A percentile compares a stretch with the other conserved stretches of the same genome.
Evolutionary conservation across 2,797 vertebrate genomes (phyloP).

Genomic region (Uromys caudimaculatus): DNA sequence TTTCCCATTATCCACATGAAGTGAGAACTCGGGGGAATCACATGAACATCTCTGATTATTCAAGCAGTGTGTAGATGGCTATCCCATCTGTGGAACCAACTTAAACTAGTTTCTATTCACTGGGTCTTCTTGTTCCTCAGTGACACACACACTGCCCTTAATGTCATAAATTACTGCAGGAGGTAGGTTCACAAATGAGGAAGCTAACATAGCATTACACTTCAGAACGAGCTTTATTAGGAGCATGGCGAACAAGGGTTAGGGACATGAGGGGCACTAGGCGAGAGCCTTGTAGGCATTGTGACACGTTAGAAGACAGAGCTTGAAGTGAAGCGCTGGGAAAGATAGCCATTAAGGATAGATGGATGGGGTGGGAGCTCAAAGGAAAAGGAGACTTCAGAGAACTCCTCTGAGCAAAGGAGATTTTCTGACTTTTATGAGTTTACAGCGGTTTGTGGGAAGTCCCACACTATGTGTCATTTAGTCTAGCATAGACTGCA

Average conservation of each 20-base stretch:
- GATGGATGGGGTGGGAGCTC: too few species aligned
- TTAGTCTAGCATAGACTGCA: neutral
- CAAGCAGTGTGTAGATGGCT: too few species aligned
- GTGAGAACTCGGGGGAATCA: neutral
- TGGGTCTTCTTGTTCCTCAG: neutral
- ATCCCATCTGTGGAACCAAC: neutral
- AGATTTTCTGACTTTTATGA: neutral
- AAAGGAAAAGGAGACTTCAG: neutral
- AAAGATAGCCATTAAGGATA: neutral
- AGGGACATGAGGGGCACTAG: neutral
- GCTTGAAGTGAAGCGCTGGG: neutral
- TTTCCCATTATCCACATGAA: slow-evolving; percentile 10
- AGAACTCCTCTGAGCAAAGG: neutral
- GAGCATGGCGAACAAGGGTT: neutral
- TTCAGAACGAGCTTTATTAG: neutral
- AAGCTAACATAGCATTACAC: neutral
- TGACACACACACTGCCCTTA: neutral
- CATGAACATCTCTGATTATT: neutral
- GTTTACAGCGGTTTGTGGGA: neutral
- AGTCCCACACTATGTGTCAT: neutral
- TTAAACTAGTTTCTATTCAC: slow-evolving; percentile 2
- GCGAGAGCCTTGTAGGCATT: neutral
- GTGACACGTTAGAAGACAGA: neutral
- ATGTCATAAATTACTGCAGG: neutral
- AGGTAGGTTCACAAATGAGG: neutral